Percentiles rank a stretch among this genome's conserved stretches.
phyloP scores from a whole-genome alignment of 2,113 vertebrate genomes.

The Meleagris gallopavo region DNA sequence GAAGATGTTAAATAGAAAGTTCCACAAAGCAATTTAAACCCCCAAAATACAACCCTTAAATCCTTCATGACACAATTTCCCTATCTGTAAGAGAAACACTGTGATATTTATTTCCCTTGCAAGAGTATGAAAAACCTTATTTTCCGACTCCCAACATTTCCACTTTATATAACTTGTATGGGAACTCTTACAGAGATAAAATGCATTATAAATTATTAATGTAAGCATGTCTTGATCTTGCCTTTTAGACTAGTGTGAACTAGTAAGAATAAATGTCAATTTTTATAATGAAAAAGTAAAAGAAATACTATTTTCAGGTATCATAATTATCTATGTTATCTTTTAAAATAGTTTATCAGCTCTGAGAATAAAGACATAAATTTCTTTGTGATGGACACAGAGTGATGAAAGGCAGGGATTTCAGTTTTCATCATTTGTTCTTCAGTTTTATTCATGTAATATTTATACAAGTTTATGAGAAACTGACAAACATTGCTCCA shows the following conservation, averaged over 20 bases:
- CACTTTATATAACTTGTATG: neutral
- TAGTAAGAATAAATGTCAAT: neutral
- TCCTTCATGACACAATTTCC: neutral
- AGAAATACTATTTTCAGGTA: rapidly evolving
- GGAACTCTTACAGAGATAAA: neutral
- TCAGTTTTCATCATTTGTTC: neutral
- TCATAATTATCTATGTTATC: neutral
- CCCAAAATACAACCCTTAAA: neutral
- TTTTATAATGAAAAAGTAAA: neutral
- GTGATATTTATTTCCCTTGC: neutral
- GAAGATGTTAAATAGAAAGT: neutral
- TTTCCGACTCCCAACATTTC: neutral
- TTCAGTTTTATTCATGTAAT: neutral
- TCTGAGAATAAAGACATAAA: neutral
- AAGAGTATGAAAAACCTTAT: neutral
- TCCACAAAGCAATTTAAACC: neutral
- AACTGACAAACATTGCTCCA: neutral
- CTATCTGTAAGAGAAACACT: neutral
- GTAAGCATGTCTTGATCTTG: neutral
- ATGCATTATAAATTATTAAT: slow-evolving; percentile 12
- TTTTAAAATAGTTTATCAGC: neutral
- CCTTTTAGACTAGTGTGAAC: neutral
- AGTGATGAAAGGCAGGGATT: neutral
- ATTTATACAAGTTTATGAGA: neutral
- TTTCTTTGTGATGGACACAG: neutral